Base-by-base conservation (phyloP, 2,888 invertebrate genomes). In the Criorhina ranunculi region DNA sequence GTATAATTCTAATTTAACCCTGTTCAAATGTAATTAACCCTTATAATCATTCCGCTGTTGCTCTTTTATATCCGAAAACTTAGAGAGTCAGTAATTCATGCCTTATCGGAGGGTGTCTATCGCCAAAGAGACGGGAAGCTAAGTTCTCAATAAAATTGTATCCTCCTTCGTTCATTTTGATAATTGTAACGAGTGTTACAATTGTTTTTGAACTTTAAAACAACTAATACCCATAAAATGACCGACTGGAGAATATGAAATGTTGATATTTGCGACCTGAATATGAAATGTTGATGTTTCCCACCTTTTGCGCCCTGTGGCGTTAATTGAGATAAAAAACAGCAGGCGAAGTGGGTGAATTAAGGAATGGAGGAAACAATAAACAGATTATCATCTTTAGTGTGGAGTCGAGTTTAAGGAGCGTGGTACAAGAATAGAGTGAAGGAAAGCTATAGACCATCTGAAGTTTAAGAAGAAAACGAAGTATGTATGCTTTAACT, bases 81-180 rank as follows among this genome's bases (percentile, higher is more conserved):
- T 19, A 24, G 31, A 55, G n/a, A 64, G 12, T 15, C 51, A 33
- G 33, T 44, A 33, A 33, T n/a, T 33, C 24, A 60, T 9, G 35
- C 11, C 51, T 62, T 70, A 37, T 60, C 69, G 17, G 8, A 12
- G 29, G 15, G 12, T 33, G 31, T 31, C 42, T 64, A 55, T 7
- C 12, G 57, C 19, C n/a, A 37, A 55, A 51, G 1, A 12, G n/a
- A 51, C 31, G 15, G 8, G 7, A 42, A 53, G 55, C 42, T 29
- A 64, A 73, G 42, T 73, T 73, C 31, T n/a, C 24, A 33, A 44
- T 55, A 42, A 72, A 40, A 72, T 31, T 73, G 60, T 51, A 51
- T 51, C 40, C 49, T 17, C 11, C 7, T 3, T 9, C 9, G 9
- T 12, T 9, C 62, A 64, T 55, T 24, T 73, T 55, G 15, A 2